Evolutionary conservation across 2,113 vertebrate species (phyloP).

Genomic region (Atherinomorus stipes): DNA sequence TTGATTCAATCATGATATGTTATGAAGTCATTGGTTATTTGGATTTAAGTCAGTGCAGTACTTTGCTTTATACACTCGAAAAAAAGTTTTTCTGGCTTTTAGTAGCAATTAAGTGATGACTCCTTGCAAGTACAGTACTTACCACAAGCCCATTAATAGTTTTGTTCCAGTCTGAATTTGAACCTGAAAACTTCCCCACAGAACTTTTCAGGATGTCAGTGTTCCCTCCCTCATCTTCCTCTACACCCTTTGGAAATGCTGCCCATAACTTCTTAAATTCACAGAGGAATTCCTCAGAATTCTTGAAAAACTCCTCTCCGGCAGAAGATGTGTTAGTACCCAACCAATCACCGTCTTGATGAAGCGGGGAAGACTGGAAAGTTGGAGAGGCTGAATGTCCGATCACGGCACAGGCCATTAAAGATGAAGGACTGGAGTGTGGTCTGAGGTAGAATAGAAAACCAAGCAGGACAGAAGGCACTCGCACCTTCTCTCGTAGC

Average conservation of each 20-base stretch:
- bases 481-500: conserved; percentile 66
- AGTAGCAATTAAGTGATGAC: conserved; percentile 45
- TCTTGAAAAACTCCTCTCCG: conserved; percentile 70
- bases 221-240: conserved; percentile 55
- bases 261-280: conserved; percentile 73
- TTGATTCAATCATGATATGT: neutral
- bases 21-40: conserved; percentile 18
- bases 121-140: conserved; percentile 44
- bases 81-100: conserved; percentile 52
- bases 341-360: conserved; percentile 66
- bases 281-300: conserved; percentile 73
- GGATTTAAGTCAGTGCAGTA: neutral
- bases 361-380: conserved; percentile 69
- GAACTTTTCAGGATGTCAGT: conserved; percentile 75
- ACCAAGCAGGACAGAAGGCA: conserved; percentile 54
- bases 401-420: conserved; percentile 79
- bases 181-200: conserved; percentile 71
- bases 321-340: conserved; percentile 69
- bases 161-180: conserved; percentile 65
- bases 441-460: conserved; percentile 75
- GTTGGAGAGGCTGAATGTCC: conserved; percentile 70
- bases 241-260: conserved; percentile 69
- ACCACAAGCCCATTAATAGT: conserved; percentile 63
- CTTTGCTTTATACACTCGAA: conserved; percentile 17
- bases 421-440: conserved; percentile 81